phyloP scores from a whole-genome alignment of 2,888 invertebrate species.

The Metacarcinus magister region DNA sequence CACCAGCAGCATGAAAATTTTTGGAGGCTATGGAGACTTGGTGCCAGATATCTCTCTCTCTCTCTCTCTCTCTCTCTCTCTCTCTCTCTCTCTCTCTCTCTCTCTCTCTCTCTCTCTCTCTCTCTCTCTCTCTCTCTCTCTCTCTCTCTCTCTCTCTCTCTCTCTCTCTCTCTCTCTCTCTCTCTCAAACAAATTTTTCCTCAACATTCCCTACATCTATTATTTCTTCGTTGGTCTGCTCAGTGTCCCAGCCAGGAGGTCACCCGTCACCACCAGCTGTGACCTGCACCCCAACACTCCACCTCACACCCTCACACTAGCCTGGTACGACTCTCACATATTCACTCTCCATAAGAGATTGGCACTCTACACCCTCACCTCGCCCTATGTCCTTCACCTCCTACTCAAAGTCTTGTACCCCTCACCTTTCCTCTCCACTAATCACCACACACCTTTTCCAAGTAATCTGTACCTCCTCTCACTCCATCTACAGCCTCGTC shows the following conservation, averaged over 20 bases:
- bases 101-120: conserved; percentile 42
- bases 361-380: neutral
- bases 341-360: neutral
- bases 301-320: neutral
- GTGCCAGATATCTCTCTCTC: neutral
- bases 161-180: neutral
- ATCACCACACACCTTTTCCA: no score
- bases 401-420: neutral
- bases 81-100: conserved; percentile 31
- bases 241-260: neutral
- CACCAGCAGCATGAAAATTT: neutral
- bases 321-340: no score
- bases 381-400: no score
- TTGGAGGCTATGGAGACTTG: neutral
- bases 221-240: neutral
- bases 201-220: no score
- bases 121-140: conserved; percentile 32
- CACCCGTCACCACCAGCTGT: neutral
- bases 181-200: neutral
- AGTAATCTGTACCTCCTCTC: no score
- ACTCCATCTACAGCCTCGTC: no score
- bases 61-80: conserved; percentile 50
- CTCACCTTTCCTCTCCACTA: no score
- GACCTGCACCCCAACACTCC: neutral
- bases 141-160: conserved; percentile 14